Conservation (phyloP, 2,888 invertebrate species). For the Pecten maximus region DNA sequence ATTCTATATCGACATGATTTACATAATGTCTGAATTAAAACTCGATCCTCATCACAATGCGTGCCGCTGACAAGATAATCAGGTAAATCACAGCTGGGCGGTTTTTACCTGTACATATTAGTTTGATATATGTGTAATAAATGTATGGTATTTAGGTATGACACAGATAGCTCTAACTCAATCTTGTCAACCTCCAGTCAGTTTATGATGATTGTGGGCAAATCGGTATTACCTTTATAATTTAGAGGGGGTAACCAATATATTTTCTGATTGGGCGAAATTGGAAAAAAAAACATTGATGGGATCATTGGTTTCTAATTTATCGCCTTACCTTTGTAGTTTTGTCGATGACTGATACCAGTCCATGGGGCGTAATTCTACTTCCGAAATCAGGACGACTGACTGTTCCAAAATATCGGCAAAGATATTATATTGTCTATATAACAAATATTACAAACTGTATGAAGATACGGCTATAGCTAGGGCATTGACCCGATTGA, state of each 20-base stretch:
- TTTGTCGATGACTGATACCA: background rate
- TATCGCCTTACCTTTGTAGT: too few relatives aligned
- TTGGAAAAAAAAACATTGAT: too few relatives aligned
- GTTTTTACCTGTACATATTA: conserved; percentile 18
- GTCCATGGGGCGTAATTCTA: background rate
- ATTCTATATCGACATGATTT: background rate
- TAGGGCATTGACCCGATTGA: background rate
- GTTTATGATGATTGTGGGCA: background rate
- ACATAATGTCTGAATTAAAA: background rate
- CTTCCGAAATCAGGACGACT: background rate
- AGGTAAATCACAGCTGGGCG: background rate
- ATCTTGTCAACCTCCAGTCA: background rate
- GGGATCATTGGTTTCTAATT: too few relatives aligned
- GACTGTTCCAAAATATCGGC: background rate
- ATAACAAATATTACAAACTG: too few relatives aligned
- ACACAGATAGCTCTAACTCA: background rate
- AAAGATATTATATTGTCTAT: too few relatives aligned
- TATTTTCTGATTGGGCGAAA: background rate
- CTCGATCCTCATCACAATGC: background rate
- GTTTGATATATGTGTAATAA: background rate
- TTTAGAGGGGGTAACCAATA: background rate
- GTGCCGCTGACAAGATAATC: conserved; percentile 22
- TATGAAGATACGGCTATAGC: background rate
- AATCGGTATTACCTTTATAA: background rate
- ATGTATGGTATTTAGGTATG: background rate